Conservation (phyloP, 2,113 vertebrate genomes). For the Stomatorhinus ivindoensis region DNA sequence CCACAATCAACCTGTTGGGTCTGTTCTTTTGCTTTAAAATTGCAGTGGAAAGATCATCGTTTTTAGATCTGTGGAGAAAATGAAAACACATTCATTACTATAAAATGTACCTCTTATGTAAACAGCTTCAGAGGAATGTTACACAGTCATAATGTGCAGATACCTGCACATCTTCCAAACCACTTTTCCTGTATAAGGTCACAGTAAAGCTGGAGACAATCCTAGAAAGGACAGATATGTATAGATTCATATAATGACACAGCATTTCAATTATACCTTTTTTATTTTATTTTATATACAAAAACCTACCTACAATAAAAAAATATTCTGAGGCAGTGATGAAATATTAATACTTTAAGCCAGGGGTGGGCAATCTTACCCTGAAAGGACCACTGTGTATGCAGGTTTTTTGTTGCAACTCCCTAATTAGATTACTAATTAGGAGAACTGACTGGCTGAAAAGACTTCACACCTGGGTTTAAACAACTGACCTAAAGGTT, state of each 20-base stretch:
- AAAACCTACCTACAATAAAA: not conserved
- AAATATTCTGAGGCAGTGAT: not conserved
- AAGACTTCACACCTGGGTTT: too few species aligned
- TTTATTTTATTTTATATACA: not conserved
- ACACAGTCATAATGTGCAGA: not conserved
- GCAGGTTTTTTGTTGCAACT: not conserved
- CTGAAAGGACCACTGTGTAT: not conserved
- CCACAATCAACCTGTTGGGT: slow-evolving; percentile 94
- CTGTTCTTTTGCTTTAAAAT: slow-evolving; percentile 98
- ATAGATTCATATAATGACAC: not conserved
- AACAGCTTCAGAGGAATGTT: not conserved
- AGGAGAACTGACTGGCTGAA: too few species aligned
- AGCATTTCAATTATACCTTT: not conserved
- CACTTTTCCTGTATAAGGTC: not conserved
- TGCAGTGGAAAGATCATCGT: slow-evolving; percentile 92
- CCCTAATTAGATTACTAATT: too few species aligned
- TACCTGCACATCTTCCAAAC: not conserved
- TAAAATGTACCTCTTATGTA: not conserved
- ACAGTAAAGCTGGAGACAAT: not conserved
- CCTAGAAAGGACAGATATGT: not conserved
- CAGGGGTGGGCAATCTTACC: not conserved
- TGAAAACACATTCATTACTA: not conserved
- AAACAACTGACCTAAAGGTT: too few species aligned
- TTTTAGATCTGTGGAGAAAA: slow-evolving; percentile 71
- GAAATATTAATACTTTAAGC: not conserved